These are phyloP conservation scores for Phthorimaea operculella DNA, from an alignment of 1,140 invertebrate genomes.

Conservation along the genomic window DNA sequence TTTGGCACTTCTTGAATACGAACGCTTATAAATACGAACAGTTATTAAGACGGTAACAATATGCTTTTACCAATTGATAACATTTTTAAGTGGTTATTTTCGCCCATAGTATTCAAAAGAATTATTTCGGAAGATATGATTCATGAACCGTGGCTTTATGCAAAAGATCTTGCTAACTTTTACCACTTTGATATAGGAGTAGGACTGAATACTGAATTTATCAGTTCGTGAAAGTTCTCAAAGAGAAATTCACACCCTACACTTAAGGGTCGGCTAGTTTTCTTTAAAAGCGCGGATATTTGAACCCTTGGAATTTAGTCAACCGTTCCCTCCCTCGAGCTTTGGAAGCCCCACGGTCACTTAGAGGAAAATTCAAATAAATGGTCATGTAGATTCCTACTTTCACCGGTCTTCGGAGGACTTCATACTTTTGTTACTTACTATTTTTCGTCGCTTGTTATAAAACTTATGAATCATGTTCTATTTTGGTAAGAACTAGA, in stretches of 20 bases:
- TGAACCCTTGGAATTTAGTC: constrained; percentile 55
- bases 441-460: background rate
- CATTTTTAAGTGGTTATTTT: constrained; percentile 24
- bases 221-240: constrained; percentile 32
- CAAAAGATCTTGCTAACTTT: too few relatives aligned
- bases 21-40: constrained; percentile 26
- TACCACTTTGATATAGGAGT: too few relatives aligned
- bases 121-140: background rate
- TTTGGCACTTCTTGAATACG: constrained; percentile 22
- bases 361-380: constrained; percentile 43
- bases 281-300: constrained; percentile 56
- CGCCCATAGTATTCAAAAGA: background rate
- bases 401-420: too few relatives aligned
- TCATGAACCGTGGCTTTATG: too few relatives aligned
- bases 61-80: constrained; percentile 14
- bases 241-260: constrained; percentile 53
- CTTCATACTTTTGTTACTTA: too few relatives aligned
- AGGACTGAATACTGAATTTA: background rate
- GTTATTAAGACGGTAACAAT: constrained; percentile 15
- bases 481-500: too few relatives aligned
- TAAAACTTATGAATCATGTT: background rate
- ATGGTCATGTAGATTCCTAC: constrained; percentile 9
- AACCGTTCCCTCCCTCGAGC: constrained; percentile 46
- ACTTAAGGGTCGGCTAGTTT: constrained; percentile 51
- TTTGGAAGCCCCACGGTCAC: constrained; percentile 41